Conservation (phyloP, 2,888 invertebrate species). For the Volucella inanis region DNA sequence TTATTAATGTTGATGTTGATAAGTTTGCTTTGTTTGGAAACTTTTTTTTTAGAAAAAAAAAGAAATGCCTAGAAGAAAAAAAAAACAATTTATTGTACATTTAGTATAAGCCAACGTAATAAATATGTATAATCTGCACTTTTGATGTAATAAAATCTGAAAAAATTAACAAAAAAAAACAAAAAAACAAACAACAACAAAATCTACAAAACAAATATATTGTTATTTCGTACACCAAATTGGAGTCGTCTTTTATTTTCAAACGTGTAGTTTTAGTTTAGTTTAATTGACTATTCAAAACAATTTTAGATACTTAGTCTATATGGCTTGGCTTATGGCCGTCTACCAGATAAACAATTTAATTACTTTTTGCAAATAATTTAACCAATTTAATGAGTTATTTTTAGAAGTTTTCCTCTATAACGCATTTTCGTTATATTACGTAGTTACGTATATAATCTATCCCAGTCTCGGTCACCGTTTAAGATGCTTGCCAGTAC, state of each 20-base stretch:
- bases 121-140: slow-evolving; percentile 75
- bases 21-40: background rate
- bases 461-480: too few relatives aligned
- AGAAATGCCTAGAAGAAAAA: slow-evolving; percentile 50
- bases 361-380: too few relatives aligned
- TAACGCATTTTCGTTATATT: too few relatives aligned
- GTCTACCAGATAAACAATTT: too few relatives aligned
- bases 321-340: too few relatives aligned
- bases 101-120: slow-evolving; percentile 68
- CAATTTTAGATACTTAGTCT: too few relatives aligned
- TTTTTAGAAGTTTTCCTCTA: too few relatives aligned
- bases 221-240: slow-evolving; percentile 76
- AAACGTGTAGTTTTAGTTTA: too few relatives aligned
- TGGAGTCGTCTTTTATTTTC: slow-evolving; percentile 21
- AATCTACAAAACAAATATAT: slow-evolving; percentile 71
- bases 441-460: too few relatives aligned
- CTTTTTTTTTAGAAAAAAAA: slow-evolving; percentile 14
- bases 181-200: slow-evolving; percentile 23
- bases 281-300: too few relatives aligned
- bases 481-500: too few relatives aligned
- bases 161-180: slow-evolving; percentile 29
- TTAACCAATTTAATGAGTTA: too few relatives aligned
- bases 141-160: slow-evolving; percentile 75
- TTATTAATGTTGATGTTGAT: slow-evolving; percentile 6
- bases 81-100: slow-evolving; percentile 65